Base-by-base conservation (phyloP, 2,797 vertebrate species). In the Falco berigora region DNA sequence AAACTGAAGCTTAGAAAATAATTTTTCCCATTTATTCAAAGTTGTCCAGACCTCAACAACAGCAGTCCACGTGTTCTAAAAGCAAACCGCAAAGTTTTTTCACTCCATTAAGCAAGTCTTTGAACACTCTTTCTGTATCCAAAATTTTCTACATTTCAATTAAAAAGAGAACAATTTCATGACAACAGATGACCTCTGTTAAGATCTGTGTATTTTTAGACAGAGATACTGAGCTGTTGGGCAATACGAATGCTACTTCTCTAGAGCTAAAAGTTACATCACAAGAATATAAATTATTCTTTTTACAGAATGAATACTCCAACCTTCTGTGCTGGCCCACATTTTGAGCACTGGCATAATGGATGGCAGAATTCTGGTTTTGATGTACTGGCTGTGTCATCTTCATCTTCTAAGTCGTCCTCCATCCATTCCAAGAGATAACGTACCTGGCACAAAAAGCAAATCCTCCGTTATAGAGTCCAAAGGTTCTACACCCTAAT, bases 381-480 rank as follows among this genome's bases (percentile, higher is more conserved):
- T 0, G 92, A 67, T 17, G 76, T 66, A 11, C 88, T 61, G 46
- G 81, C 78, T 14, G 95, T 73, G 6, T 97, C 98, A 8, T 98
- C 98, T 16, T 97, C 97, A 17, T 99, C 99, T 44, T 99, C 99
- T 8, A 97, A 91, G 40, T 99, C 99, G 53, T 99, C 99, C 14
- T 99, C 99, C 18, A 98, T 86, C 99, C 99, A 99, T 88, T 99
- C 99, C 97, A 99, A 80, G 83, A 99, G 98, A 96, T 99, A 99
- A 17, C 99, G 99, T 61, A 99, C 99, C 99, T 99, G 90, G 55
- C 24, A 86, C 11, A 88, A 86, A 94, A 80, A 88, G n/a, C 32
- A 93, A 84, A 14, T 74, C 55, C 36, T 59, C 49, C 36, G 83
- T 92, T 92, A 93, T 0, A 62, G 28, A 82, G 28, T 28, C 36